Evolutionary conservation across 2,888 invertebrate genomes (phyloP).

Genomic region (Drosophila affinis): DNA sequence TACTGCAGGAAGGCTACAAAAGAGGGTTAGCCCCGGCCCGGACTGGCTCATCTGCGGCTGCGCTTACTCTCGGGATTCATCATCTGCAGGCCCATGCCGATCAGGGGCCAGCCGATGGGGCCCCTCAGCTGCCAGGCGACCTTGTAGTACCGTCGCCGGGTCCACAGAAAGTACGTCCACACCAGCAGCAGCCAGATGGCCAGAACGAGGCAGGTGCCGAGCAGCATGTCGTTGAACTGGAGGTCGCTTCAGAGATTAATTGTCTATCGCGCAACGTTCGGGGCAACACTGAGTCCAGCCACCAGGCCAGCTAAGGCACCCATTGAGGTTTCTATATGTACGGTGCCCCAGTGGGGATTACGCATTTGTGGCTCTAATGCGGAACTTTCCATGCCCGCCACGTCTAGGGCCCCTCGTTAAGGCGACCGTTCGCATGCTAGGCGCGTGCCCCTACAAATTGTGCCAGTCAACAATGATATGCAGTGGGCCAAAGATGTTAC

Average conservation of each 20-base stretch:
- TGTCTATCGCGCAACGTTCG: slow-evolving; percentile 42
- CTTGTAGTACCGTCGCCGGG: slow-evolving; percentile 76
- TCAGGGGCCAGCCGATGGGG: slow-evolving; percentile 80
- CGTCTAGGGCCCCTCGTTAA: slow-evolving; percentile 47
- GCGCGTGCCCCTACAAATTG: slow-evolving; percentile 46
- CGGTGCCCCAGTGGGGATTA: slow-evolving; percentile 29
- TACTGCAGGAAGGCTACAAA: slow-evolving; percentile 71
- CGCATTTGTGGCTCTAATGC: slow-evolving; percentile 58
- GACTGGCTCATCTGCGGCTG: background rate
- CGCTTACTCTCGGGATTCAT: slow-evolving; percentile 81
- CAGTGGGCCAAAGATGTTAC: slow-evolving; percentile 16
- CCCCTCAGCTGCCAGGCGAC: slow-evolving; percentile 78
- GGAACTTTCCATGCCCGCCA: slow-evolving; percentile 52
- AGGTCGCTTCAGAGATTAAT: slow-evolving; percentile 18
- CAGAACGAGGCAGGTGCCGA: slow-evolving; percentile 53
- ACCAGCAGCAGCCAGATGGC: slow-evolving; percentile 53
- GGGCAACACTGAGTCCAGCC: slow-evolving; percentile 47
- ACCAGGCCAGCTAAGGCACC: background rate
- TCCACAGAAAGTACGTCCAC: slow-evolving; percentile 79
- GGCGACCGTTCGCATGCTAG: slow-evolving; percentile 52
- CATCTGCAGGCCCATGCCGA: slow-evolving; percentile 80
- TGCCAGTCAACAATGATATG: slow-evolving; percentile 52
- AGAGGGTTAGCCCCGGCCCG: background rate
- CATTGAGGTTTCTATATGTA: slow-evolving; percentile 68
- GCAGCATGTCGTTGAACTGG: slow-evolving; percentile 69